Evolutionary conservation across 2,888 invertebrate genomes (phyloP).

Genomic region (Philereme transversata): DNA sequence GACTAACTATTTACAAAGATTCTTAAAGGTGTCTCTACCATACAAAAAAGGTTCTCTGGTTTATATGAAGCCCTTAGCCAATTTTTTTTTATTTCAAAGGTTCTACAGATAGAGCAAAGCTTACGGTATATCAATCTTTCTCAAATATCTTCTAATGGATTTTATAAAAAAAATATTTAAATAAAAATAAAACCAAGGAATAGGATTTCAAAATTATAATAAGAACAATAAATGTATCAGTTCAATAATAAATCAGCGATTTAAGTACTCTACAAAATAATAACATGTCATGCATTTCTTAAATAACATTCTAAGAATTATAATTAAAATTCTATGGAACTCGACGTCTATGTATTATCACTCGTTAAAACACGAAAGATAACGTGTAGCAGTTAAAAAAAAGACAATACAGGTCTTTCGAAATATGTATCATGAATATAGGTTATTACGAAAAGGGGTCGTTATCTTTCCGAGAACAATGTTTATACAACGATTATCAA

Average conservation of each 20-base stretch:
- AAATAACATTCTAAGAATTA: slow-evolving; percentile 35
- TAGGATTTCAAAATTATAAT: slow-evolving; percentile 43
- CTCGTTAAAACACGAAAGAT: slow-evolving; percentile 54
- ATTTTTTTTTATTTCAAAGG: too few relatives aligned
- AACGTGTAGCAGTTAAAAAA: not conserved
- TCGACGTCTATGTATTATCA: slow-evolving; percentile 9
- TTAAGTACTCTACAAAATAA: slow-evolving; percentile 39
- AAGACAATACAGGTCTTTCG: not conserved
- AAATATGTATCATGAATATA: too few relatives aligned
- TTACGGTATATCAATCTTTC: too few relatives aligned
- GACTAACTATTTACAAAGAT: not conserved
- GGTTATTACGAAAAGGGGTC: too few relatives aligned
- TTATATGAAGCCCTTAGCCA: too few relatives aligned
- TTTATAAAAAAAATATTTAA: too few relatives aligned
- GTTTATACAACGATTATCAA: too few relatives aligned
- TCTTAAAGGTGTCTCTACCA: too few relatives aligned
- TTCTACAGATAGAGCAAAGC: too few relatives aligned
- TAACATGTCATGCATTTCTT: slow-evolving; percentile 45
- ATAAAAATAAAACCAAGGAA: slow-evolving; percentile 8
- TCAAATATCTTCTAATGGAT: too few relatives aligned
- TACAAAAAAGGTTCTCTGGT: too few relatives aligned
- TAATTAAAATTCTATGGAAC: slow-evolving; percentile 12
- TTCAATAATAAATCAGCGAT: slow-evolving; percentile 51
- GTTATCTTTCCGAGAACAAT: too few relatives aligned
- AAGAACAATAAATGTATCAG: slow-evolving; percentile 46